Percentiles rank a stretch among this genome's conserved stretches.
phyloP scores from a whole-genome alignment of 2,113 vertebrate species.

The Ptilonorhynchus violaceus region DNA sequence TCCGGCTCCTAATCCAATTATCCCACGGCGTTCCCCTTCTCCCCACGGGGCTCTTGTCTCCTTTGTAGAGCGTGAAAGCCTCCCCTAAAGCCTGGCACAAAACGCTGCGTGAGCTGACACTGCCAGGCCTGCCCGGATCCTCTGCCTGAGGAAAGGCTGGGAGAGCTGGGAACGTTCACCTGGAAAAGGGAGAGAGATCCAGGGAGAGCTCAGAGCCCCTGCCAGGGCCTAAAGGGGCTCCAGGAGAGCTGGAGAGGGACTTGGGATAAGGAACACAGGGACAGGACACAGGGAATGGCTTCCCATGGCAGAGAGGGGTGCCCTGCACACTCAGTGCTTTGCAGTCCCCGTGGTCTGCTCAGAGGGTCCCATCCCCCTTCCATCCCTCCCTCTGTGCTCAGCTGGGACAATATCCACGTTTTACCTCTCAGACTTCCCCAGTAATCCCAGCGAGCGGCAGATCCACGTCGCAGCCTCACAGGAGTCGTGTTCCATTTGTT shows the following conservation, averaged over 20 bases:
- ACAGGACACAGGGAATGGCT: neutral
- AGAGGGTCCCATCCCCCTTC: neutral
- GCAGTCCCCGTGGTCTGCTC: neutral
- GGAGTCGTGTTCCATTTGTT: neutral
- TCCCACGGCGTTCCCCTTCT: too few relatives aligned
- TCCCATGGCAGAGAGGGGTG: neutral
- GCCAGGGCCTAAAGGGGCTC: neutral
- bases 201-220: neutral
- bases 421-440: neutral
- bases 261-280: neutral
- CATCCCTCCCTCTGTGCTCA: neutral
- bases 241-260: neutral
- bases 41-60: too few relatives aligned
- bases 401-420: neutral
- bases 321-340: neutral
- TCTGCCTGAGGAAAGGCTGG: neutral
- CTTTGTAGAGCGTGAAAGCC: neutral
- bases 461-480: neutral
- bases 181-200: neutral
- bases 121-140: too few relatives aligned
- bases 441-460: neutral
- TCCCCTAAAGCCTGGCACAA: too few relatives aligned
- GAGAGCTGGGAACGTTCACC: too few relatives aligned
- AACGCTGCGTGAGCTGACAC: too few relatives aligned
- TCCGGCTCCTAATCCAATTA: too few relatives aligned